A percentile compares a stretch with the other conserved stretches of the same genome.
Conservation (phyloP, 2,888 invertebrate species). For the Dione vanillae region DNA sequence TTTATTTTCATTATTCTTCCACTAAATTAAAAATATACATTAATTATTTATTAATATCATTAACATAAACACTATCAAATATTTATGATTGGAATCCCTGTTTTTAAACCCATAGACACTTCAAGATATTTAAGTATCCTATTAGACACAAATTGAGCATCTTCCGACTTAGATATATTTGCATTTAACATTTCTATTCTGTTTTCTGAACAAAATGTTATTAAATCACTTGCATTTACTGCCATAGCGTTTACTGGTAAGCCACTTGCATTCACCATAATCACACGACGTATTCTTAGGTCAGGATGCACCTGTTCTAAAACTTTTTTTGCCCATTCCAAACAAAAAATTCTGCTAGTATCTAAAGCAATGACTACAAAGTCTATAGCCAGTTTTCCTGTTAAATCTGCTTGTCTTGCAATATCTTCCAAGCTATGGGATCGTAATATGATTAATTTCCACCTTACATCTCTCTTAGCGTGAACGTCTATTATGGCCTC, state of each 20-base stretch:
- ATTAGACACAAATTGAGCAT: slow-evolving; percentile 63
- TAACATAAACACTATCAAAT: slow-evolving; percentile 51
- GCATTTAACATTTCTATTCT: slow-evolving; percentile 70
- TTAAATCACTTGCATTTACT: slow-evolving; percentile 67
- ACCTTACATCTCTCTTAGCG: slow-evolving; percentile 62
- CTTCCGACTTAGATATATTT: slow-evolving; percentile 64
- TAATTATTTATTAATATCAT: background rate
- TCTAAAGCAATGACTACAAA: slow-evolving; percentile 74
- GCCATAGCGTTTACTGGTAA: slow-evolving; percentile 71
- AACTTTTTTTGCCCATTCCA: slow-evolving; percentile 70
- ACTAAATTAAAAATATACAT: too few species aligned
- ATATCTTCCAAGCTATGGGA: slow-evolving; percentile 68
- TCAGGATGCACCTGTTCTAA: slow-evolving; percentile 74
- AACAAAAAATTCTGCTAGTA: slow-evolving; percentile 69
- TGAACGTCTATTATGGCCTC: slow-evolving; percentile 69
- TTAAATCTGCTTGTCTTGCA: slow-evolving; percentile 61
- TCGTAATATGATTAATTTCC: slow-evolving; percentile 70
- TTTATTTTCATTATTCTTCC: slow-evolving; percentile 35
- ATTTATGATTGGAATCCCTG: slow-evolving; percentile 77
- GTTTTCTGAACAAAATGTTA: slow-evolving; percentile 64
- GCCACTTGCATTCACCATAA: slow-evolving; percentile 74
- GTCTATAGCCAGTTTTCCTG: slow-evolving; percentile 72
- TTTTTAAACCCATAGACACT: slow-evolving; percentile 71
- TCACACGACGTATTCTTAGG: slow-evolving; percentile 66
- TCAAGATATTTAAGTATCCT: slow-evolving; percentile 71